A percentile compares a stretch with the other conserved stretches of the same genome.
phyloP scores from a whole-genome alignment of 2,888 invertebrate species.

The Piscicola geometra region DNA sequence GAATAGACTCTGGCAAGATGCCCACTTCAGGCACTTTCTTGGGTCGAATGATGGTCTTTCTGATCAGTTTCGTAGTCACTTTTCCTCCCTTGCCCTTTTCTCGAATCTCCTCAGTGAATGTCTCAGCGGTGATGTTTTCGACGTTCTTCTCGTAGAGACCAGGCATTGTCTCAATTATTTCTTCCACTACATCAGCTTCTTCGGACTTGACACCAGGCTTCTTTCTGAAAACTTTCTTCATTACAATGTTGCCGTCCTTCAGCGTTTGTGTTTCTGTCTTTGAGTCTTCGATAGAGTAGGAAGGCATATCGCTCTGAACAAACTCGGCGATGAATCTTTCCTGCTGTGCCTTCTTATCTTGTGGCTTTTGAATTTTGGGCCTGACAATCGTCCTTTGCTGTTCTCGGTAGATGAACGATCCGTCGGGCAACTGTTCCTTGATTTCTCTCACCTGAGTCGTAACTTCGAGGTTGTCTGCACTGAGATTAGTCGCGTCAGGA shows the following conservation, averaged over 20 bases:
- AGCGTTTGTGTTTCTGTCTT: not conserved
- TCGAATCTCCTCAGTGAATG: not conserved
- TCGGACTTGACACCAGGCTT: not conserved
- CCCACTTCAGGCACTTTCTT: not conserved
- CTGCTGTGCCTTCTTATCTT: conserved; percentile 1
- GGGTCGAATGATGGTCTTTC: conserved; percentile 12
- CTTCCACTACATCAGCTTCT: conserved; percentile 21
- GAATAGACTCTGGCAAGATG: not conserved
- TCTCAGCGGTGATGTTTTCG: conserved; percentile 6
- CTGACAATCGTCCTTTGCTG: conserved; percentile 12
- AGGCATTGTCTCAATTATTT: conserved; percentile 4
- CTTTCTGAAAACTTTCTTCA: conserved; percentile 16
- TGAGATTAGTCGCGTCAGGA: not conserved
- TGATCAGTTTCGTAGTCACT: not conserved
- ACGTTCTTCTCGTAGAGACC: conserved; percentile 18
- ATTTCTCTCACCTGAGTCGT: conserved; percentile 16
- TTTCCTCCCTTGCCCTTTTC: not conserved
- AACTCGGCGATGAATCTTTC: conserved; percentile 13
- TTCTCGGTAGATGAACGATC: not conserved
- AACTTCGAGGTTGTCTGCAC: conserved; percentile 14
- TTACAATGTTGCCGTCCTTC: not conserved
- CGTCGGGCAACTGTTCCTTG: conserved; percentile 22
- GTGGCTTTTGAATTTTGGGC: conserved; percentile 7
- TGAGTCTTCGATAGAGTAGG: not conserved
- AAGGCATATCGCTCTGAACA: conserved; percentile 11